Conservation (phyloP, 1,140 invertebrate genomes). For the Eriosoma lanigerum region DNA sequence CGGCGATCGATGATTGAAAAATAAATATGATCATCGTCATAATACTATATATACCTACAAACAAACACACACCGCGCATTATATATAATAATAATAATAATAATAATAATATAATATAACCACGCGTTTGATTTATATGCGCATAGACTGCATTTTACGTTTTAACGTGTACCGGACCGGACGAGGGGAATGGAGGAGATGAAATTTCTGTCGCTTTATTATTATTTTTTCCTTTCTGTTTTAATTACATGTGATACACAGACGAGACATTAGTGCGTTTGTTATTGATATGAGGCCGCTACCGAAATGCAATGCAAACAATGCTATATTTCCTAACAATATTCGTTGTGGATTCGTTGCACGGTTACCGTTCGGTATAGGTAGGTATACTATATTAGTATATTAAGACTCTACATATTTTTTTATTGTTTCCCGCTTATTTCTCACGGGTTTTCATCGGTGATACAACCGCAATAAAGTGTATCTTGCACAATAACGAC, state of each 20-base stretch:
- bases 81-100: background rate
- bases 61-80: background rate
- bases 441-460: slow-evolving; percentile 27
- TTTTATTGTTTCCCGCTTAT: slow-evolving; percentile 2
- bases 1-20: slow-evolving; percentile 42
- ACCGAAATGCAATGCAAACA: slow-evolving; percentile 35
- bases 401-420: background rate
- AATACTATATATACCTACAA: too few species aligned
- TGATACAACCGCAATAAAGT: too few species aligned
- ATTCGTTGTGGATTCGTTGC: slow-evolving; percentile 44
- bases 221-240: background rate
- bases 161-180: slow-evolving; percentile 16
- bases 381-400: too few species aligned
- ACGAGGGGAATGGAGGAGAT: too few species aligned
- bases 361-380: slow-evolving; percentile 16
- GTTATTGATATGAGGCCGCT: slow-evolving; percentile 14
- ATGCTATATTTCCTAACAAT: slow-evolving; percentile 23
- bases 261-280: slow-evolving; percentile 31
- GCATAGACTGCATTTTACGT: slow-evolving; percentile 28
- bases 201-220: too few species aligned
- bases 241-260: slow-evolving; percentile 43
- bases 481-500: too few species aligned
- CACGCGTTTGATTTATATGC: slow-evolving; percentile 35
- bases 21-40: slow-evolving; percentile 35
- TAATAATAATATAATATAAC: background rate